Base-by-base conservation (phyloP, 2,888 invertebrate species). In the Dioctria linearis region DNA sequence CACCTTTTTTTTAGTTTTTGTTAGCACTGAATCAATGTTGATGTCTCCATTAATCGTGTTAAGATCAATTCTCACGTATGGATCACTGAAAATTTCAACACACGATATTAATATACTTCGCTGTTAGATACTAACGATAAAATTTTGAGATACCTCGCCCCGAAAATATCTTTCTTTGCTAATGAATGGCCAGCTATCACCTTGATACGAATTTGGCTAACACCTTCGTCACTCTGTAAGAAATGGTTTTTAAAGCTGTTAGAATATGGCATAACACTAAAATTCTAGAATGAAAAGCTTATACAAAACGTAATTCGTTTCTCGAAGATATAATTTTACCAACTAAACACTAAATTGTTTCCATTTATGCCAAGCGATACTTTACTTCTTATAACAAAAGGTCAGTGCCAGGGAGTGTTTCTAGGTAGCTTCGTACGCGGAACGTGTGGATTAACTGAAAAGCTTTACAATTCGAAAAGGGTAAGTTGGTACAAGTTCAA, bases 81-180 rank as follows among this genome's bases (percentile, higher is more conserved):
- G 99, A 91, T 99, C 98, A 91, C 98, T 97, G 90, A 51, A 92
- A 85, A 75, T 69, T 63, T 80, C 78, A 57, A 82, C 25, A 25
- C 25, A 25, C 25, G 78, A 80, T 40, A 81, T 37, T 54, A 63
- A 57, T 37, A 76, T 40, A 40, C 49, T 67, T 79, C 43, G 37
- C 66, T 81, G 78, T 79, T 65, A 46, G 80, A 81, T 79, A 51
- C 25, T 49, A 42, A 81, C 75, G 82, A 82, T 54, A 63, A 61
- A 13, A 25, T 25, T 65, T 69, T 61, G 69, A 25, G 61, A 67
- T 49, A 96, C 96, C 96, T 98, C 86, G 98, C 98, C 86, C 99
- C 99, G 91, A 99, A 99, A 86, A 99, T 98, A 89, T 99, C 99
- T 90, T 99, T 99, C 90, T 98, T 98, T 80, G 98, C 98, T 86